Percentiles rank a stretch among this genome's conserved stretches.
Conservation (phyloP, 2,888 invertebrate species). For the Nasonovia ribisnigri region DNA sequence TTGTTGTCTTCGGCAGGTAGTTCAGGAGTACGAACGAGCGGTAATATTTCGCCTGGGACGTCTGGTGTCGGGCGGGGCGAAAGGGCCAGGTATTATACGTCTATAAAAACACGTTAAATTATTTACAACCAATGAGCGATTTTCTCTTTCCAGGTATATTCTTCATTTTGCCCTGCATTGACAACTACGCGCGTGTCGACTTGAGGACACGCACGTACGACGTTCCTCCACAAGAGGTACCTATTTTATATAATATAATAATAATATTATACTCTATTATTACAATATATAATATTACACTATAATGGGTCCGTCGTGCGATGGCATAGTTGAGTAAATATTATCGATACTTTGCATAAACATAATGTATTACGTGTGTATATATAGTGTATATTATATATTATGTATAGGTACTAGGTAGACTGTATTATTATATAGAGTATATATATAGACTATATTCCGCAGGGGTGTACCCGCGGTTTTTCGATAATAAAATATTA, state of each 20-base stretch:
- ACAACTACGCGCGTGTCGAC: conserved; percentile 92
- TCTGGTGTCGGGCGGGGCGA: conserved; percentile 90
- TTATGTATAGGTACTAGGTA: neutral
- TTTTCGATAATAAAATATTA: neutral
- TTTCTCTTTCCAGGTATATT: conserved; percentile 78
- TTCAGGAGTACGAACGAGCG: conserved; percentile 95
- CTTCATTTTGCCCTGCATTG: conserved; percentile 94
- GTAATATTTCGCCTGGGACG: conserved; percentile 94
- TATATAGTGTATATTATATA: neutral
- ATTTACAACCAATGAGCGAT: neutral
- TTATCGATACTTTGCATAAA: neutral
- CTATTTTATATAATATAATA: neutral
- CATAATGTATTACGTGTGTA: neutral
- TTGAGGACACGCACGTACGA: conserved; percentile 94
- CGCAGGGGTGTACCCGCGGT: neutral
- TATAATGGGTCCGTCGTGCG: neutral
- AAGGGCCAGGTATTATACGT: conserved; percentile 81
- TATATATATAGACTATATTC: neutral
- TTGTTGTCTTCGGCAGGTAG: conserved; percentile 78
- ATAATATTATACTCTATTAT: neutral
- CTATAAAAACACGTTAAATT: neutral
- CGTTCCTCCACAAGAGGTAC: conserved; percentile 95
- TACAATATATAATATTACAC: neutral
- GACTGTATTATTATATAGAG: neutral
- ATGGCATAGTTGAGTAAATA: neutral